Evolutionary conservation across 2,888 invertebrate species (phyloP), one percentile per base, ranked within the genome.

Genomic region (Hemistola chrysoprasaria): DNA sequence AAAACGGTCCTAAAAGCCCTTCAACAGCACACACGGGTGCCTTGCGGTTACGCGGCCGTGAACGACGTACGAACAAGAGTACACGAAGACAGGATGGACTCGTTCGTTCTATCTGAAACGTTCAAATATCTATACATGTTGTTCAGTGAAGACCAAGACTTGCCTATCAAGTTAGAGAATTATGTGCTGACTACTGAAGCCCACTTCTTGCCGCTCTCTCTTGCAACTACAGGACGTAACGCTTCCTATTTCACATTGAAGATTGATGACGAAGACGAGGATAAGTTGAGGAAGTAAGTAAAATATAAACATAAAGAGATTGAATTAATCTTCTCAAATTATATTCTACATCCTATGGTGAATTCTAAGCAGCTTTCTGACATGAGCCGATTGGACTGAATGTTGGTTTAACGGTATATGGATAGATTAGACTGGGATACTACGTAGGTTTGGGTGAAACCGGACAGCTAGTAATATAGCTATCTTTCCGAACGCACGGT

Each of bases 21-120:
- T 11, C 97, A 99, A 71, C 93, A 94, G 55, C 94, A 97, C 82
- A 95, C 98, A 0, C 91, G 95, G 60, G 98, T 98, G n/a, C 92
- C 95, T 1, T 99, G 99, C 76, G 99, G 99, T 0, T 99, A 96
- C 85, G 99, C 99, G 0, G 97, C 98, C 1, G 96, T 98, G n/a
- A 97, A 96, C 63, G 98, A 98, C 79, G 96, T 98, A 1, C 91
- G 97, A 28, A 97, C 97, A 0, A 93, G 95, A 16, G 92, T 92
- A 43, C 96, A 97, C 67, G 98, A 98, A 71, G 98, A 99, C 71
- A 92, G 98, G 51, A 98, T 99, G 98, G 99, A 99, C 75, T 98
- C 98, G 0, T 99, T 97, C 85, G 97, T 99, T 0, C 90, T 99
- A 1, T 96, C 99, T 0, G 99, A 99, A 87, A 99, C 99, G 0